phyloP scores from a whole-genome alignment of 92 coral and sea anemone genomes.

The Epizoanthus rinbou region DNA sequence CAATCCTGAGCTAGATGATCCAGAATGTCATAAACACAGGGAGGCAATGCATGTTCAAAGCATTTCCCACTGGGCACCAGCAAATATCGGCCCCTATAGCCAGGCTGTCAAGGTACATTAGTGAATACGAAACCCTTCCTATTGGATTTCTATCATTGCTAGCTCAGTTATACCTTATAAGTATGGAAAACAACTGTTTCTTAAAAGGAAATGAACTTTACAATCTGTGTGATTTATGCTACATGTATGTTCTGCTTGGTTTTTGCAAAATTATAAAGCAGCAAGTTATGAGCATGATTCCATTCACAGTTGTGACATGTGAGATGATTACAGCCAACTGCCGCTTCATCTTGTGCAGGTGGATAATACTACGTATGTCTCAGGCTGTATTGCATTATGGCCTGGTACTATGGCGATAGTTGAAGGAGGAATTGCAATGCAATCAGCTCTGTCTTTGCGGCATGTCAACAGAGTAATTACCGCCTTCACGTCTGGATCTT shows the following conservation, averaged over 20 bases:
- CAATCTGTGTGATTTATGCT: no score
- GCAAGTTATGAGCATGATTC: no score
- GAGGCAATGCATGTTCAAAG: constrained; percentile 97
- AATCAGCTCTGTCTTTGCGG: constrained; percentile 75
- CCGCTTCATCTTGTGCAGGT: constrained; percentile 43
- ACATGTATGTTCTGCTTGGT: no score
- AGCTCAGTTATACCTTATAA: no score
- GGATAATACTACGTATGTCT: constrained; percentile 57
- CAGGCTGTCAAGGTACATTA: constrained; percentile 82
- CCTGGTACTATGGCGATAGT: constrained; percentile 78
- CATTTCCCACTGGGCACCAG: constrained; percentile 93
- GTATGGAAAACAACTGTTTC: no score
- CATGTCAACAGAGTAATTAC: constrained; percentile 77
- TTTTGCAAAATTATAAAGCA: no score
- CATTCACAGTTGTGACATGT: no score
- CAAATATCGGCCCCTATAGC: constrained; percentile 94
- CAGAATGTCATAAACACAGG: constrained; percentile 9
- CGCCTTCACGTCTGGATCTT: constrained; percentile 64
- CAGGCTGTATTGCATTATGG: constrained; percentile 85
- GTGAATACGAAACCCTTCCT: not conserved
- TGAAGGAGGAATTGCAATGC: constrained; percentile 65
- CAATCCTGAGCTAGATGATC: constrained; percentile 4
- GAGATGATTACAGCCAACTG: no score
- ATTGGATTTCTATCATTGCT: no score
- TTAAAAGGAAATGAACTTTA: no score